Percentiles rank a stretch among this genome's conserved stretches.
These are phyloP conservation scores for Esox lucius DNA, from an alignment of 2,797 vertebrate genomes.

Conservation along the genomic window DNA sequence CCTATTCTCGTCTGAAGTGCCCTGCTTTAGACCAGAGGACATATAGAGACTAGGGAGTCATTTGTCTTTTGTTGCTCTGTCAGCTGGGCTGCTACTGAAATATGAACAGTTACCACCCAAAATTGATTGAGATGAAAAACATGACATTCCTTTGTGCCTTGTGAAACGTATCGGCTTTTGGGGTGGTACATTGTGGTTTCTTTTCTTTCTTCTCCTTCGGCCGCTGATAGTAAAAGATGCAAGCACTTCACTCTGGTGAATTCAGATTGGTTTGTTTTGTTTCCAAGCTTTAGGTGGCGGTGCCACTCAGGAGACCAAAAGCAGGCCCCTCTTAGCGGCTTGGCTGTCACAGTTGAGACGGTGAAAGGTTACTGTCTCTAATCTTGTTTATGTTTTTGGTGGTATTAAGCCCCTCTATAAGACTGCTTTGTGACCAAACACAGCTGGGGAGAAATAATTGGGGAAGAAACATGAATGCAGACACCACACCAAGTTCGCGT, in stretches of 20 bases:
- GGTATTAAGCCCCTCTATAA: constrained; percentile 54
- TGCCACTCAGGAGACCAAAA: constrained; percentile 27
- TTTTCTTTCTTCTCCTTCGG: neutral
- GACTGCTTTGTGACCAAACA: constrained; percentile 65
- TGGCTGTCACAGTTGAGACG: constrained; percentile 43
- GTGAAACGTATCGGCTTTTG: neutral
- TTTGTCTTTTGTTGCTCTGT: constrained; percentile 44
- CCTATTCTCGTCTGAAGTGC: neutral
- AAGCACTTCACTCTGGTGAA: neutral
- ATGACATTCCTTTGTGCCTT: constrained; percentile 32
- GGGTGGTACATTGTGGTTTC: constrained; percentile 21
- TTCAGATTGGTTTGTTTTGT: neutral
- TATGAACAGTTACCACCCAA: constrained; percentile 42
- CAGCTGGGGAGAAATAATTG: constrained; percentile 77
- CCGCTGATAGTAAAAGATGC: neutral
- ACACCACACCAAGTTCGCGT: constrained; percentile 71
- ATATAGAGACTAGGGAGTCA: neutral
- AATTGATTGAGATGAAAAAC: constrained; percentile 53
- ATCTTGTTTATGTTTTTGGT: constrained; percentile 72
- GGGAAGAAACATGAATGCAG: constrained; percentile 64
- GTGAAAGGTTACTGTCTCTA: constrained; percentile 57
- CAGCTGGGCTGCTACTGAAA: constrained; percentile 33
- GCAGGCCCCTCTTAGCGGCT: constrained; percentile 42
- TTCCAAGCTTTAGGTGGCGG: neutral
- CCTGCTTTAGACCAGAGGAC: neutral